Base-by-base conservation (phyloP, 2,797 vertebrate species). In the Coregonus ussuriensis region DNA sequence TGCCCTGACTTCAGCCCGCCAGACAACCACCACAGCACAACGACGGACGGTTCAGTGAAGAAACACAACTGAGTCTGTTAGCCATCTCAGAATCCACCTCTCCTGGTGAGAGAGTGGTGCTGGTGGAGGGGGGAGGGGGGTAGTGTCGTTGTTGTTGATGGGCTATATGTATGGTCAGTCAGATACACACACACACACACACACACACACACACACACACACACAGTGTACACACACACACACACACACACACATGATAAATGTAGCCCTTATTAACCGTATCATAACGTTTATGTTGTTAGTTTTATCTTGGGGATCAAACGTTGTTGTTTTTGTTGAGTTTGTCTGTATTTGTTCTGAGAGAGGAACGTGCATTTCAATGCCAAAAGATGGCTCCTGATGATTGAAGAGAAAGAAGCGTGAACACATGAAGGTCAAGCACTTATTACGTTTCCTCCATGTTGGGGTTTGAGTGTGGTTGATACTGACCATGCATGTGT, bases 1-100 rank as follows among this genome's bases (percentile, higher is more conserved):
- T 99, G 98, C 89, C 94, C 96, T 1, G 97, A 99, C 91, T 99
- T 99, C 93, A 97, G 96, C 84, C 97, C 96, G 0, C 70, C 33
- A 1, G 85, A 83, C 68, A 84, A 93, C 89, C 89, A 79, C 21
- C 74, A 75, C 18, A 83, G 85, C 0, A 87, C 87, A 84, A 88
- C 81, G 78, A 90, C 68, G 71, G 86, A 88, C 35, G 86, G 89
- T 54, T 85, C 85, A n/a, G 81, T 88, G 78, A 96, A 97, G 95
- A 99, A 99, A 92, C 91, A 96, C 88, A 94, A 98, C 91, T 99
- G 91, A 95, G 75, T 35, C 7, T 18, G 74, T 77, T 53, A 4
- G 69, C 70, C 25, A 74, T 53, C 37, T 81, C 73, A 82, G 77
- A 78, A 79, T 71, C 79, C 91, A 6, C 88, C 94, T 96, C 95